Evolutionary conservation across 2,113 vertebrate genomes (phyloP).

Genomic region (Lasiurus cinereus): DNA sequence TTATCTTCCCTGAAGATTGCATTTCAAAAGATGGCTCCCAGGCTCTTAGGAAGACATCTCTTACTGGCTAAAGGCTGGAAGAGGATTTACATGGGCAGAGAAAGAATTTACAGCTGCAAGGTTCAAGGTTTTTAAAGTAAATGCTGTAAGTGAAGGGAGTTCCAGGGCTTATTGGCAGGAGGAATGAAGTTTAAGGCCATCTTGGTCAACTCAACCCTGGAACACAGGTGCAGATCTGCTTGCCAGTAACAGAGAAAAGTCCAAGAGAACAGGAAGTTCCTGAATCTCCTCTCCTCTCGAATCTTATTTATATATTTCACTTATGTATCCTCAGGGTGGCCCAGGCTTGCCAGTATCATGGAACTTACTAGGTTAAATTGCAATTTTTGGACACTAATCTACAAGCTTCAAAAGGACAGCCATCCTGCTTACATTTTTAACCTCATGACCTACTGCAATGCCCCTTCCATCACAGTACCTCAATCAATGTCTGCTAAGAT

Average conservation of each 20-base stretch:
- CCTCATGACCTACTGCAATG: neutral
- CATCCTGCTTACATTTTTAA: neutral
- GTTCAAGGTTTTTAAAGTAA: slow-evolving; percentile 31
- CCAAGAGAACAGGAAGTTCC: neutral
- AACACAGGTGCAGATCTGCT: neutral
- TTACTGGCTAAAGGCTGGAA: neutral
- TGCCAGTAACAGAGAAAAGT: neutral
- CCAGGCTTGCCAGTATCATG: neutral
- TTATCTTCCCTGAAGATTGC: neutral
- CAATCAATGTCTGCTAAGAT: neutral
- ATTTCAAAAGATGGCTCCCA: neutral
- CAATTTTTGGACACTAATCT: neutral
- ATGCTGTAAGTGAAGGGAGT: neutral
- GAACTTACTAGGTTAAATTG: neutral
- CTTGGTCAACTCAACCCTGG: neutral
- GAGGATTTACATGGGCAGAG: neutral
- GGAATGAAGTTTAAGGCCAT: neutral
- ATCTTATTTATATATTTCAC: neutral
- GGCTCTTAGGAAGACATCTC: neutral
- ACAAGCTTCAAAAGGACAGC: neutral
- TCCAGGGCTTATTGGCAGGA: neutral
- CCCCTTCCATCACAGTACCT: neutral
- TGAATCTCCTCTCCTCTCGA: neutral
- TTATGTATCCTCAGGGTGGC: neutral
- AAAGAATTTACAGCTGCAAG: neutral